Evolutionary conservation across 2,888 invertebrate species (phyloP).

Genomic region (Tortricodes alternella): DNA sequence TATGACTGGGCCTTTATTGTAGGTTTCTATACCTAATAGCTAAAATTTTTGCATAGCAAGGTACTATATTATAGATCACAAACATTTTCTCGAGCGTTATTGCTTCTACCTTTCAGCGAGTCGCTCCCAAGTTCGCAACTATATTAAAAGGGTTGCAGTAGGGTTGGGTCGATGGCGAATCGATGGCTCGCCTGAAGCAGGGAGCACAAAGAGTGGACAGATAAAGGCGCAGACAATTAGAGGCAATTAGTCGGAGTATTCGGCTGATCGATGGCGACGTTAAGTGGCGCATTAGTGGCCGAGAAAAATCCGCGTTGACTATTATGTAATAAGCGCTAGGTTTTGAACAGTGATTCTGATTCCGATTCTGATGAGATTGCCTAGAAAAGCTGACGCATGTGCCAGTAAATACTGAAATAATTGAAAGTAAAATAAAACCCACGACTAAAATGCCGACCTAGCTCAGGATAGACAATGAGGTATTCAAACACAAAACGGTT

Average conservation of each 20-base stretch:
- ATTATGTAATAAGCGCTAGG: not conserved
- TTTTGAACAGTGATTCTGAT: conserved; percentile 3
- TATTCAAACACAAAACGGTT: not conserved
- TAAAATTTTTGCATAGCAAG: conserved; percentile 7
- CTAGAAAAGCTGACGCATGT: not conserved
- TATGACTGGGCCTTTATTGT: too few species aligned
- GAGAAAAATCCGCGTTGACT: conserved; percentile 39
- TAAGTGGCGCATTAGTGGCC: conserved; percentile 59
- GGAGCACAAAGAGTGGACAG: conserved; percentile 57
- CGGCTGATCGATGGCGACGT: conserved; percentile 59
- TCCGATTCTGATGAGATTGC: not conserved
- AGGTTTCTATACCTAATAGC: conserved; percentile 11
- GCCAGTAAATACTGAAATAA: not conserved
- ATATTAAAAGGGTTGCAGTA: conserved; percentile 46
- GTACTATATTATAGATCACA: not conserved
- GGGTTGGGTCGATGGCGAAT: conserved; percentile 42
- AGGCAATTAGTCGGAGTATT: conserved; percentile 66
- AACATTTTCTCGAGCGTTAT: conserved; percentile 16
- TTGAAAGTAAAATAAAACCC: not conserved
- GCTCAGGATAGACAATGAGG: not conserved
- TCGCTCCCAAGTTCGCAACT: conserved; percentile 11
- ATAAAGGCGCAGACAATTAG: conserved; percentile 65
- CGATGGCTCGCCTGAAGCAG: conserved; percentile 35
- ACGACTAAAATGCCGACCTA: too few species aligned
- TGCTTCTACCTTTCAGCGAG: conserved; percentile 26